Base-by-base conservation (phyloP, 2,113 vertebrate genomes). In the Burhinus bistriatus region DNA sequence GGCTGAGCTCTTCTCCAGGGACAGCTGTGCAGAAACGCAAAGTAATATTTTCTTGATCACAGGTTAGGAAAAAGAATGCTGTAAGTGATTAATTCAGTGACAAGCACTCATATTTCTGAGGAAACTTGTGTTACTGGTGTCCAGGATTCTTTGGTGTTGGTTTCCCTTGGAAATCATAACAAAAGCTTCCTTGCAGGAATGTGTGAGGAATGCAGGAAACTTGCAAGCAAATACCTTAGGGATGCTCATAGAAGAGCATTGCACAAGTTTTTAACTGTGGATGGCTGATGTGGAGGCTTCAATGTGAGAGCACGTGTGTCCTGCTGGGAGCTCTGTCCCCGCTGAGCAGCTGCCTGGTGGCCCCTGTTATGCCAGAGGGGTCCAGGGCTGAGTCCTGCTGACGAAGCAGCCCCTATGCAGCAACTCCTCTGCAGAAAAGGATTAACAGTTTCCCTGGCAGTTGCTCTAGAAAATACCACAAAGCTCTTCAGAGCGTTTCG, bases 271-370 rank as follows among this genome's bases (percentile, higher is more conserved):
- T 23, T 15, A 71, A 10, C 36, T 22, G 27, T 36, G 45, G 4
- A 3, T 52, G 36, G n/a, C 69, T 70, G 45, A 3, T 21, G 27
- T 9, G 47, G 27, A 49, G 66, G 78, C 45, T 21, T 26, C 57
- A 2, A 0, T 26, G 58, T 32, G 51, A 40, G 38, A n/a, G 13
- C 27, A 30, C 0, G 1, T 16, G 18, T 38, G 61, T 73, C 73
- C 59, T 86, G 25, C 30, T 44, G 69, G 40, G 47, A 59, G 26
- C 36, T 61, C 57, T 62, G 45, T 76, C 40, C n/a, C 47, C 1
- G 6, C 23, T 5, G 14, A 83, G 55, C 68, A 42, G 54, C 30
- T 54, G 14, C 51, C 27, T 32, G 30, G 36, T 44, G 79, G 42
- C 66, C 47, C 17, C 19, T 17, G 40, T 42, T 65, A 29, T 17